Percentiles rank a stretch among this genome's conserved stretches.
phyloP scores from a whole-genome alignment of 2,113 vertebrate genomes.

The Pteruthius melanotis region DNA sequence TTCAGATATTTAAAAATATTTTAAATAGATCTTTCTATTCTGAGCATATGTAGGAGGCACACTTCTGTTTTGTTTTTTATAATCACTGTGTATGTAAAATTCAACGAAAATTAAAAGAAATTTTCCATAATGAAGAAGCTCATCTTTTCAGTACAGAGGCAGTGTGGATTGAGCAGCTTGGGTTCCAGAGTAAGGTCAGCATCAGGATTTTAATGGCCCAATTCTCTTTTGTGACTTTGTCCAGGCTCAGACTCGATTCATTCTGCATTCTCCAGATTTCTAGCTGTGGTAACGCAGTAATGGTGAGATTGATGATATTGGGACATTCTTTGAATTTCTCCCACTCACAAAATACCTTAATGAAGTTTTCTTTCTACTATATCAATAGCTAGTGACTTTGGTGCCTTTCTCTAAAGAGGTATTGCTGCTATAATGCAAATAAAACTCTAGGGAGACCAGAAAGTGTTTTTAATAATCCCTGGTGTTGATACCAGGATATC shows the following conservation, averaged over 20 bases:
- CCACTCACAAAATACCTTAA: background rate
- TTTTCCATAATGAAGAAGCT: background rate
- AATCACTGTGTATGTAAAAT: background rate
- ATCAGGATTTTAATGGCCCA: background rate
- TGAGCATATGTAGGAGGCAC: background rate
- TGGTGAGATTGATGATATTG: background rate
- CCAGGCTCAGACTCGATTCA: background rate
- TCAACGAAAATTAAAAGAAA: background rate
- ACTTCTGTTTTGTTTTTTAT: background rate
- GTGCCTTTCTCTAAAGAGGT: background rate
- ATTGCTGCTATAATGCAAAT: background rate
- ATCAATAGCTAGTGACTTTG: background rate
- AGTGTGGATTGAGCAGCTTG: background rate
- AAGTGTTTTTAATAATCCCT: background rate
- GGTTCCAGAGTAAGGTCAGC: background rate
- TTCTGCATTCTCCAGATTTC: background rate
- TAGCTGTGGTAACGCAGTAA: background rate
- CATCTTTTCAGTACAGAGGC: background rate
- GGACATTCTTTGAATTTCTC: background rate
- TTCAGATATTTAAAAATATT: background rate
- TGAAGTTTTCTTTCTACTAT: background rate
- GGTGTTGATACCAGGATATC: background rate
- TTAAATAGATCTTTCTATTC: background rate
- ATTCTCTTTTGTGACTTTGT: background rate
- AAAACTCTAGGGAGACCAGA: background rate